Evolutionary conservation across 2,888 invertebrate genomes (phyloP).

Genomic region (Pomacea canaliculata): DNA sequence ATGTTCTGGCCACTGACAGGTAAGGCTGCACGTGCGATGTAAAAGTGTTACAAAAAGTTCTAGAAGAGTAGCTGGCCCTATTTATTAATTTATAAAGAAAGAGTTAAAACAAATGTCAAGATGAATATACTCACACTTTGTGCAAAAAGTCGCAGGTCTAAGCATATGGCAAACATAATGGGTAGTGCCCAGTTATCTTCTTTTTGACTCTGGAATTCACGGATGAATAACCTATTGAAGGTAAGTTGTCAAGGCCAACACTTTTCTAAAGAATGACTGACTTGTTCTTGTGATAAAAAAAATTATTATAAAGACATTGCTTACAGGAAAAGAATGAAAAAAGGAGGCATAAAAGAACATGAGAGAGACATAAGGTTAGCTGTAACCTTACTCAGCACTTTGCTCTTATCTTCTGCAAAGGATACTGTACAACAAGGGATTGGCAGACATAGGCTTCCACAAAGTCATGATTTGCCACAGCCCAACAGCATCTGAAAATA

Average conservation of each 20-base stretch:
- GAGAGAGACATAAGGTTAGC: too few species aligned
- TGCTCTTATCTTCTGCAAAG: slow-evolving; percentile 45
- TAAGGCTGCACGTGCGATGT: too few species aligned
- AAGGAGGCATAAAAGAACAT: too few species aligned
- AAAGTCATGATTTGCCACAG: slow-evolving; percentile 72
- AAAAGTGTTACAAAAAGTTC: too few species aligned
- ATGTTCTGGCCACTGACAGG: too few species aligned
- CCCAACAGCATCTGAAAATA: slow-evolving; percentile 72
- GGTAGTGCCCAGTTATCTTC: slow-evolving; percentile 98
- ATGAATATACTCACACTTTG: slow-evolving; percentile 66
- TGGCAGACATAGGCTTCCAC: slow-evolving; percentile 83
- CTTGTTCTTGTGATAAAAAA: too few species aligned
- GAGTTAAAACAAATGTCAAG: too few species aligned
- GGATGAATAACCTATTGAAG: slow-evolving; percentile 77
- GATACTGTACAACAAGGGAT: slow-evolving; percentile 80
- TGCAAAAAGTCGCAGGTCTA: slow-evolving; percentile 85
- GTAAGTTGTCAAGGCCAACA: slow-evolving; percentile 26
- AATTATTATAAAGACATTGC: not conserved
- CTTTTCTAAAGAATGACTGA: not conserved
- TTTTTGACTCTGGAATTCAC: slow-evolving; percentile 86
- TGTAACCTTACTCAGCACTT: too few species aligned
- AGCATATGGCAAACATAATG: slow-evolving; percentile 88
- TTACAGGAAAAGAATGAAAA: too few species aligned
- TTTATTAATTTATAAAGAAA: too few species aligned
- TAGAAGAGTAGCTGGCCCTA: too few species aligned